Evolutionary conservation across 2,113 vertebrate genomes (phyloP).

Genomic region (Thamnaconus septentrionalis): DNA sequence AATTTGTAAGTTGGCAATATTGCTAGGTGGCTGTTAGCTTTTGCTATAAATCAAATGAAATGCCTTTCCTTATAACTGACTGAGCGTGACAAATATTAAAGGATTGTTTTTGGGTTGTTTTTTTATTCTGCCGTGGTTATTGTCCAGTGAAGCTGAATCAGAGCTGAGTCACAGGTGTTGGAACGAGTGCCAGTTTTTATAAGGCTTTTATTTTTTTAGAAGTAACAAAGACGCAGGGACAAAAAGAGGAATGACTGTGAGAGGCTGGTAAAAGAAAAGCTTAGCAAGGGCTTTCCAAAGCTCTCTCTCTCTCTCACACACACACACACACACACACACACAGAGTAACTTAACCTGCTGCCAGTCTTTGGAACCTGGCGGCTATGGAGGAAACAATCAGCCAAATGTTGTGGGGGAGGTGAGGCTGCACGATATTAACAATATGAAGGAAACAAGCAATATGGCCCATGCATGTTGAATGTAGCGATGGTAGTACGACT

Average conservation of each 20-base stretch:
- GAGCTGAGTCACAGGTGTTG: conserved; percentile 24
- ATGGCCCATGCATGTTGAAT: too few species aligned
- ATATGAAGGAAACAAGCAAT: too few species aligned
- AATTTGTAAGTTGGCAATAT: too few species aligned
- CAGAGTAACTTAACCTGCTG: conserved; percentile 53
- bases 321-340: conserved; percentile 27
- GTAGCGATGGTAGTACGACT: too few species aligned
- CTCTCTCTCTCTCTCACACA: not conserved
- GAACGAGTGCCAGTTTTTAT: conserved; percentile 26
- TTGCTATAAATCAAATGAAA: too few species aligned
- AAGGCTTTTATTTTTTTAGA: not conserved
- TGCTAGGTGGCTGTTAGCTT: too few species aligned
- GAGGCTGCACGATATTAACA: not conserved
- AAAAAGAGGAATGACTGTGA: conserved; percentile 50
- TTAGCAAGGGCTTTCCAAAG: conserved; percentile 28
- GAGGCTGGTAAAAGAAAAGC: conserved; percentile 26
- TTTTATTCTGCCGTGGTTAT: conserved; percentile 3
- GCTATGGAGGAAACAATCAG: conserved; percentile 35
- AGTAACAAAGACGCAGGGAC: conserved; percentile 30
- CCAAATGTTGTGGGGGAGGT: conserved; percentile 41
- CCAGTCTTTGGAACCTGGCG: conserved; percentile 25
- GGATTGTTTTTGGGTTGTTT: not conserved
- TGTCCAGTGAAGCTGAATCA: conserved; percentile 33
- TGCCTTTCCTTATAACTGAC: too few species aligned
- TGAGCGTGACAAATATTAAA: too few species aligned